These are phyloP conservation scores for Pogonomyrmex barbatus DNA, from an alignment of 1,140 invertebrate genomes.

Conservation along the genomic window DNA sequence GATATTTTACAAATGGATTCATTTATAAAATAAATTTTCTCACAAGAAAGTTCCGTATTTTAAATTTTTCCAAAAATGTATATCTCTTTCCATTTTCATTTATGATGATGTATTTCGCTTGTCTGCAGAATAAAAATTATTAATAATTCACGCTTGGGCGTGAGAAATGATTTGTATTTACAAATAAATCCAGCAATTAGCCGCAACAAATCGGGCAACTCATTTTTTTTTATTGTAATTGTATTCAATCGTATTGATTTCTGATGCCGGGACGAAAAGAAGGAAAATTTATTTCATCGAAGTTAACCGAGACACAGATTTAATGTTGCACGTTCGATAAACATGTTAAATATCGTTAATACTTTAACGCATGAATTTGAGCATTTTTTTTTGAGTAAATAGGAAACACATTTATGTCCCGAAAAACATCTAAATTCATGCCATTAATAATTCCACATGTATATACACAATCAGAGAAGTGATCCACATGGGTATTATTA, in stretches of 20 bases:
- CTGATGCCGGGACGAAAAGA: background rate
- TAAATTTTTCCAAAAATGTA: background rate
- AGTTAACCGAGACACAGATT: background rate
- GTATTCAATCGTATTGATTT: background rate
- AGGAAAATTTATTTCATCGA: background rate
- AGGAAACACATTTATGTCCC: background rate
- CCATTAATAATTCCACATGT: background rate
- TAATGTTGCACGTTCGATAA: background rate
- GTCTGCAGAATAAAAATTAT: background rate
- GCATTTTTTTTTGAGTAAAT: background rate
- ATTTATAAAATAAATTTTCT: background rate
- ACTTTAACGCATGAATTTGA: background rate
- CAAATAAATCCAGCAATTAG: background rate
- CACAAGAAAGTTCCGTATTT: background rate
- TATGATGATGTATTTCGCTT: no score
- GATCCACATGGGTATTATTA: background rate
- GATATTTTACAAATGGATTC: background rate
- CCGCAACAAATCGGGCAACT: no score
- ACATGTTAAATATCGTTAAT: background rate
- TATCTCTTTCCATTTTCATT: background rate
- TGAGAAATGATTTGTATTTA: background rate
- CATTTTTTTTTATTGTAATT: background rate
- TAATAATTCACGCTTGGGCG: background rate
- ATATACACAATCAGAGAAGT: background rate
- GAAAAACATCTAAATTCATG: no score